A percentile compares a stretch with the other conserved stretches of the same genome.
phyloP scores from a whole-genome alignment of 2,113 vertebrate genomes.

The Dolichotis patagonum region DNA sequence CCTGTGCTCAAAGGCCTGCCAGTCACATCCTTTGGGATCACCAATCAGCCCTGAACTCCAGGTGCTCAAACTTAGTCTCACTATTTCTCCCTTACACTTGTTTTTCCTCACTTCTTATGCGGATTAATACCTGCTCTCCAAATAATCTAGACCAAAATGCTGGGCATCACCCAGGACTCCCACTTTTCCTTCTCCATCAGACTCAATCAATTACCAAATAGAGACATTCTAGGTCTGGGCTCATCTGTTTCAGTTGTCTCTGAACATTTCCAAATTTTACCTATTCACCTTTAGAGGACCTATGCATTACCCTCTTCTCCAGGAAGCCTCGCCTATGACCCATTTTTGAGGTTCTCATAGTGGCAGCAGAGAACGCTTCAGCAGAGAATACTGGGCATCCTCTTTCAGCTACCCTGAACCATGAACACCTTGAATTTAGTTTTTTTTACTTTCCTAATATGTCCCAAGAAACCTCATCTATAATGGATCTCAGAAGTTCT shows the following conservation, averaged over 20 bases:
- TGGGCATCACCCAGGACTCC: neutral
- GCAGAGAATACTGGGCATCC: neutral
- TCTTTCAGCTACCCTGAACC: neutral
- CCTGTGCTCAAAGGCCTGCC: neutral
- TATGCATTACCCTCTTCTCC: neutral
- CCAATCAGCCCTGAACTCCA: neutral
- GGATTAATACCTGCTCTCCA: fast-evolving
- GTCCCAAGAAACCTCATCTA: neutral
- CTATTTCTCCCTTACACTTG: neutral
- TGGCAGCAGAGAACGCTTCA: neutral
- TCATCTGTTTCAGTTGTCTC: neutral
- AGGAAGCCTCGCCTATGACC: neutral
- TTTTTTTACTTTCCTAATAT: neutral
- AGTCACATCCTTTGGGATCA: neutral
- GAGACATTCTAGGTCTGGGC: neutral
- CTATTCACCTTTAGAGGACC: neutral
- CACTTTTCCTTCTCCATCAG: neutral
- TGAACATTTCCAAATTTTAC: no score
- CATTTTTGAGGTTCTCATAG: neutral
- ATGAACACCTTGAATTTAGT: neutral
- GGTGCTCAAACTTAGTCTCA: neutral
- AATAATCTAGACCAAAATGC: neutral
- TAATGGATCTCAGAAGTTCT: neutral
- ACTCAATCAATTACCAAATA: neutral
- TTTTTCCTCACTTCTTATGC: neutral